Conservation (phyloP, 2,888 invertebrate genomes). For the Ligdia adustata region DNA sequence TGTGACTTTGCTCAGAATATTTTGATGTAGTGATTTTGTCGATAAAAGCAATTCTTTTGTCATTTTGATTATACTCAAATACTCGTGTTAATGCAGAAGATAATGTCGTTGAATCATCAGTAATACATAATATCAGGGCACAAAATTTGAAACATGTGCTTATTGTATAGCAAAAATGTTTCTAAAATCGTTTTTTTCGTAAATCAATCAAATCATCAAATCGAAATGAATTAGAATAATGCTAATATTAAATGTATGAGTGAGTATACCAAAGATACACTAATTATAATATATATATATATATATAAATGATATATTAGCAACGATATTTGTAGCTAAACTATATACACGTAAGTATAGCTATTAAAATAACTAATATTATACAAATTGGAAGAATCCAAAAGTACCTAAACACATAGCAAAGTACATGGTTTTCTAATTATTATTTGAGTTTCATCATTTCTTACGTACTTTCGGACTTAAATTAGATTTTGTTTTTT, state of each 20-base stretch:
- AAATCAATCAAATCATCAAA: background rate
- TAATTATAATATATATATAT: constrained; percentile 31
- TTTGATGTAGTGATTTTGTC: background rate
- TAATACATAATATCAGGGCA: constrained; percentile 1
- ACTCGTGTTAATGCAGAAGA: background rate
- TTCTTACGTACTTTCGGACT: no score
- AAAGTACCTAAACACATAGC: background rate
- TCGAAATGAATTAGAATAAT: constrained; percentile 4
- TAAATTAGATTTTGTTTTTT: no score
- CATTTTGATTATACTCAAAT: no score
- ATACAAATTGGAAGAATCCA: background rate
- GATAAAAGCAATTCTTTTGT: background rate
- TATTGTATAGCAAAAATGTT: no score
- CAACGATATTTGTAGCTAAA: constrained; percentile 3
- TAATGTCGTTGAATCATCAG: background rate
- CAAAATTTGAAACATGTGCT: background rate
- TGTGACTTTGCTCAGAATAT: constrained; percentile 13
- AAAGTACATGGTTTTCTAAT: no score
- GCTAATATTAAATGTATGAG: background rate
- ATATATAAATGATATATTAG: constrained; percentile 21
- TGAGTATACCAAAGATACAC: constrained; percentile 68
- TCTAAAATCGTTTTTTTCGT: no score
- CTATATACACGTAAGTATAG: background rate
- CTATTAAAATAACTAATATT: background rate
- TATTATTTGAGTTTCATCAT: no score